Conservation (phyloP, 2,888 invertebrate genomes). For the Drosophila prolongata region DNA sequence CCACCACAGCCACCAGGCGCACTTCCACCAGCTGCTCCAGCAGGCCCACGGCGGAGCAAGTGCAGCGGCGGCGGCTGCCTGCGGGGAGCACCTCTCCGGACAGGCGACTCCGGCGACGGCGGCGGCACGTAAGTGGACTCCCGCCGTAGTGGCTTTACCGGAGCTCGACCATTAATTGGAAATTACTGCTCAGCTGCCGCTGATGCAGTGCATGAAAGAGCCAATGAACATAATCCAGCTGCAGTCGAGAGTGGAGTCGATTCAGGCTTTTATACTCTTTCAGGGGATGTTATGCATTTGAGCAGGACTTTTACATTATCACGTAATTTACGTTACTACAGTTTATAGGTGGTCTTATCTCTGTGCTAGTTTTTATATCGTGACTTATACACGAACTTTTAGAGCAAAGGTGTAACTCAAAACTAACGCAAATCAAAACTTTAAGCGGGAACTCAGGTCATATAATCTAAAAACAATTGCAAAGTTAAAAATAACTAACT, state of each 20-base stretch:
- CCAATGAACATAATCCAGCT: conserved; percentile 30
- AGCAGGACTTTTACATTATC: not conserved
- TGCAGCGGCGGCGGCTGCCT: conserved; percentile 60
- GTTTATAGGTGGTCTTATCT: not conserved
- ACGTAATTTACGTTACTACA: not conserved
- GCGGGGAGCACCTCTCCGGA: conserved; percentile 71
- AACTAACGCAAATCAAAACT: not conserved
- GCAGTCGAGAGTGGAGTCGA: conserved; percentile 5
- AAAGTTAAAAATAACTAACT: too few relatives aligned
- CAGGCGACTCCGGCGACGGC: conserved; percentile 65
- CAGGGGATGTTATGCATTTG: not conserved
- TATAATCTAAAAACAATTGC: not conserved
- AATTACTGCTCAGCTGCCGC: conserved; percentile 29
- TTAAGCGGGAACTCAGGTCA: not conserved
- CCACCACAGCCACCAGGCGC: conserved; percentile 64
- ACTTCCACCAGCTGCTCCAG: conserved; percentile 72
- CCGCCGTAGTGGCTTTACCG: conserved; percentile 8
- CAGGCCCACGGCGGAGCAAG: conserved; percentile 65
- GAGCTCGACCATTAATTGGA: conserved; percentile 25
- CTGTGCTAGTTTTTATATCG: too few relatives aligned
- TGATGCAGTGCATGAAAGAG: conserved; percentile 9
- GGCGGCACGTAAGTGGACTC: conserved; percentile 67
- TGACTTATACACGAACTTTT: too few relatives aligned
- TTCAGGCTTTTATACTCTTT: not conserved
- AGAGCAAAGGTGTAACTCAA: too few relatives aligned